Evolutionary conservation across 1,140 invertebrate species (phyloP).

Genomic region (Orius insidiosus): DNA sequence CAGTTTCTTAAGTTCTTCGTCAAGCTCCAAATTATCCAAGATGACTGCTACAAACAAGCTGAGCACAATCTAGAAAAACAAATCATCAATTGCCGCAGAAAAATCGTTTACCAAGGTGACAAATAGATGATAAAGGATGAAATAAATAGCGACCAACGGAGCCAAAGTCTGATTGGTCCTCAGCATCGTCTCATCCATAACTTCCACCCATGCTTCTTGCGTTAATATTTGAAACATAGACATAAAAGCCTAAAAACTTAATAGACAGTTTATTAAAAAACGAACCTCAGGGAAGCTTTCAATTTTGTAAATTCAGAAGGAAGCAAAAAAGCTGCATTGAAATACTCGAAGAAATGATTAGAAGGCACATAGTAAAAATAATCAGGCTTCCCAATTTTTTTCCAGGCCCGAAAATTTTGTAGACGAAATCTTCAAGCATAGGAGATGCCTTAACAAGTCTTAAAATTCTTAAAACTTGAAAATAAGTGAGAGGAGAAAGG

Average conservation of each 20-base stretch:
- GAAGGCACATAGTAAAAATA: constrained; percentile 96
- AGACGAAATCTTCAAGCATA: constrained; percentile 97
- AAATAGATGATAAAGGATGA: constrained; percentile 97
- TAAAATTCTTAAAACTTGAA: constrained; percentile 90
- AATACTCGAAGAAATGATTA: constrained; percentile 97
- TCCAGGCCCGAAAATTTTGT: constrained; percentile 98
- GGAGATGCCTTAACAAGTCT: constrained; percentile 96
- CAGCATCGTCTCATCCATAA: constrained; percentile 97
- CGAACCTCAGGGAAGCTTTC: constrained; percentile 91
- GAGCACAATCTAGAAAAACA: constrained; percentile 73
- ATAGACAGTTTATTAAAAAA: constrained; percentile 1
- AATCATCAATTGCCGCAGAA: neutral
- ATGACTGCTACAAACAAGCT: constrained; percentile 99
- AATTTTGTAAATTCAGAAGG: constrained; percentile 87
- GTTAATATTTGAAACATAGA: constrained; percentile 99
- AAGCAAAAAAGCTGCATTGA: constrained; percentile 98
- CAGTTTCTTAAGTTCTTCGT: constrained; percentile 98
- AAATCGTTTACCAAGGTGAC: constrained; percentile 69
- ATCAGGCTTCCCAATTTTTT: constrained; percentile 97
- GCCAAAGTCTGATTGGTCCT: constrained; percentile 75
- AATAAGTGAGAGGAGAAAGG: constrained; percentile 86
- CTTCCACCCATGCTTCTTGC: constrained; percentile 98
- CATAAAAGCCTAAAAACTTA: constrained; percentile 74
- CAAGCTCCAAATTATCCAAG: constrained; percentile 96
- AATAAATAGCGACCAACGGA: constrained; percentile 93